A percentile compares a stretch with the other conserved stretches of the same genome.
Conservation (phyloP, 2,797 vertebrate species). For the Eulemur albifrons region DNA sequence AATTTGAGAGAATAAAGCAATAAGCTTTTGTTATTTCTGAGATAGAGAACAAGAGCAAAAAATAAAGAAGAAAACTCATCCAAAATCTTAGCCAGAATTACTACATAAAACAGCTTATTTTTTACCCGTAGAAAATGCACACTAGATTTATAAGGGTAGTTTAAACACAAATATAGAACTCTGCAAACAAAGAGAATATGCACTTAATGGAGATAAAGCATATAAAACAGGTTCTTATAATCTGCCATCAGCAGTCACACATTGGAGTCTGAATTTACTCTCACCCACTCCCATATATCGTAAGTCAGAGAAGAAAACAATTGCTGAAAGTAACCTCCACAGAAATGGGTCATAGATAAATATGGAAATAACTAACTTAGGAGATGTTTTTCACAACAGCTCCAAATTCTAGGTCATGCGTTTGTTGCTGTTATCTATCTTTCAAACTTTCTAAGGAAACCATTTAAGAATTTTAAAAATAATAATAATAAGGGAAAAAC, state of each 20-base stretch:
- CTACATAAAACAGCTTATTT: background rate
- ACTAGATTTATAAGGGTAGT: background rate
- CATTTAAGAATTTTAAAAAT: conserved; percentile 15
- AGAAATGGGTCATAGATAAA: background rate
- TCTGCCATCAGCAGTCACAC: background rate
- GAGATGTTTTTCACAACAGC: background rate
- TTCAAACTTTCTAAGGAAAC: background rate
- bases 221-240: background rate
- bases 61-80: conserved; percentile 11
- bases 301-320: background rate
- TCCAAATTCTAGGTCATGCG: background rate
- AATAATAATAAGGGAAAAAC: background rate
- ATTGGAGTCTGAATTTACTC: background rate
- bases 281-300: background rate
- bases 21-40: conserved; percentile 41
- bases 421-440: background rate
- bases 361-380: background rate
- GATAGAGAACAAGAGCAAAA: background rate
- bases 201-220: background rate
- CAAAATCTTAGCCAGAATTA: background rate
- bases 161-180: conserved; percentile 28
- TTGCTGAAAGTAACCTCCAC: background rate
- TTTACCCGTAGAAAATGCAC: conserved; percentile 4
- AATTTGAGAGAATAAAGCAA: conserved; percentile 9
- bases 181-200: background rate